These are phyloP conservation scores for Dendrolimus kikuchii DNA, from an alignment of 1,140 invertebrate species.

Conservation along the genomic window DNA sequence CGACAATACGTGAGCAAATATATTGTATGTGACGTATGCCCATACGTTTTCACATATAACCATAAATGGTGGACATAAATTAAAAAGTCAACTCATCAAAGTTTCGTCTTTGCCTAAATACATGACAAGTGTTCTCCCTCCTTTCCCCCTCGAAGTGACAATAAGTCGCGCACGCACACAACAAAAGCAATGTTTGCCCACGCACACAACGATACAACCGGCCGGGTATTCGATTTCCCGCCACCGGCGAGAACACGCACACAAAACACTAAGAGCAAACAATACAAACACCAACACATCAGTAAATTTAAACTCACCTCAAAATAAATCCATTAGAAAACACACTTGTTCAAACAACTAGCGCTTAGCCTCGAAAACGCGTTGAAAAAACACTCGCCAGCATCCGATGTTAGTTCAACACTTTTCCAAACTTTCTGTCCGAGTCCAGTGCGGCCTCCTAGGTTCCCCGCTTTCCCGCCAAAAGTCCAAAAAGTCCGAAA, in stretches of 20 bases:
- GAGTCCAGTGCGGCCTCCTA: conserved; percentile 39
- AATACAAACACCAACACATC: conserved; percentile 70
- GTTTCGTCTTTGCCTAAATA: conserved; percentile 67
- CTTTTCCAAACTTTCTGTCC: conserved; percentile 68
- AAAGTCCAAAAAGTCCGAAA: conserved; percentile 23
- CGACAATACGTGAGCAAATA: conserved; percentile 31
- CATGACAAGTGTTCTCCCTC: conserved; percentile 62
- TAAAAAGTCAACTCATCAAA: conserved; percentile 68
- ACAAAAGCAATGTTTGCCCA: conserved; percentile 45
- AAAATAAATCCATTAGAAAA: conserved; percentile 73
- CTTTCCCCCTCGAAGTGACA: conserved; percentile 65
- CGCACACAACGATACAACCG: conserved; percentile 48
- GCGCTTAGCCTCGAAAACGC: conserved; percentile 71
- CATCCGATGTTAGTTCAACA: conserved; percentile 61
- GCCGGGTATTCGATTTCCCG: conserved; percentile 69
- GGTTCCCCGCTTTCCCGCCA: conserved; percentile 39
- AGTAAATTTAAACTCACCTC: conserved; percentile 72
- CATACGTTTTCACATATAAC: conserved; percentile 22
- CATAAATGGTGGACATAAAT: conserved; percentile 52
- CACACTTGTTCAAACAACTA: conserved; percentile 72
- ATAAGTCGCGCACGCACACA: conserved; percentile 56
- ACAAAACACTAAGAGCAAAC: conserved; percentile 67
- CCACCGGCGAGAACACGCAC: conserved; percentile 66
- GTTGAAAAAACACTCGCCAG: conserved; percentile 68
- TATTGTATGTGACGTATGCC: conserved; percentile 13